Base-by-base conservation (phyloP, 2,888 invertebrate species). In the Peribatodes rhomboidaria region DNA sequence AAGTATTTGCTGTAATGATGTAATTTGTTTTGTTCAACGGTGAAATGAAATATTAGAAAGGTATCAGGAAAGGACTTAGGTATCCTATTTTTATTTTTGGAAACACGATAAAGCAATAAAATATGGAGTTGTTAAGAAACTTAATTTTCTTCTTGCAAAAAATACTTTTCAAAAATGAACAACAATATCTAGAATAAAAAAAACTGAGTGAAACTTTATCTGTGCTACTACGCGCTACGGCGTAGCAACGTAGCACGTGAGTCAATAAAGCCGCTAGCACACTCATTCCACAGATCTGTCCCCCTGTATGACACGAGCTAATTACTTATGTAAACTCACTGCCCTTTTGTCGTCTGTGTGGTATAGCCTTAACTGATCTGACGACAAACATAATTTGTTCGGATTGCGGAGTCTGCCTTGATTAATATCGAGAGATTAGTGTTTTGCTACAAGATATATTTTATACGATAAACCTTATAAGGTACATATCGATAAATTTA, bases 321-420 rank as follows among this genome's bases (percentile, higher is more conserved):
- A 92, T 92, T 92, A 91, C 90, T 89, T 88, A 89, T 87, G 92
- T 89, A 90, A 91, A 92, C 90, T 80, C 70, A 80, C 74, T 82
- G 83, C 79, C 83, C 84, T 82, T 68, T 83, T 82, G 82, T 84
- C 77, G 82, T 67, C 70, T 75, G 81, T 83, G 83, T 82, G 82
- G 75, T 77, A 79, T 76, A 78, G 80, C 72, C 79, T 77, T 77
- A 79, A 80, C 78, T 78, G 79, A 81, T 84, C 79, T 77, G 71
- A 73, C 72, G 78, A 77, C 75, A 80, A 82, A 84, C 75, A 83
- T 81, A 77, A 78, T 81, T 75, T 75, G 75, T 70, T 60, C 69
- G 61, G 61, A 70, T 72, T 73, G 69, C 66, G 71, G 71, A 61
- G 67, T 56, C 61, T 46, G 27, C 69, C 67, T 72, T 77, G 73